A percentile compares a stretch with the other conserved stretches of the same genome.
These are phyloP conservation scores for Podabrus alpinus DNA, from an alignment of 2,888 invertebrate species.

Conservation along the genomic window DNA sequence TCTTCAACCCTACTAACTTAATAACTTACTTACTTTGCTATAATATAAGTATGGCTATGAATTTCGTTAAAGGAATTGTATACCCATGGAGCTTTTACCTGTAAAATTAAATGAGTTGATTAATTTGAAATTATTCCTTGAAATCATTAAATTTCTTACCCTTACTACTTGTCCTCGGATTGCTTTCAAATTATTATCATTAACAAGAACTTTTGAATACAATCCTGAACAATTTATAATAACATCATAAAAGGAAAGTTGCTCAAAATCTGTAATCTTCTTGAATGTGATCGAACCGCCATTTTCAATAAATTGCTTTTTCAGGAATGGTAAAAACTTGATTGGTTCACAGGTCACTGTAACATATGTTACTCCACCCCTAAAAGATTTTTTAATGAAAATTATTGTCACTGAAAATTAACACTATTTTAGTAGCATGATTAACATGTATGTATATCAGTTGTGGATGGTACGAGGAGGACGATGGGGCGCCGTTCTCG, in stretches of 20 bases:
- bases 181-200: slow-evolving; percentile 65
- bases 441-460: no score
- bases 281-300: slow-evolving; percentile 62
- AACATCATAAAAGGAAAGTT: slow-evolving; percentile 61
- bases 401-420: no score
- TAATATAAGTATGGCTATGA: slow-evolving; percentile 69
- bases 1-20: no score
- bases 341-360: slow-evolving; percentile 71
- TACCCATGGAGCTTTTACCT: slow-evolving; percentile 73
- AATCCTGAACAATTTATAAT: slow-evolving; percentile 83
- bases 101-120: slow-evolving; percentile 42
- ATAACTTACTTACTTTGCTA: slow-evolving; percentile 77
- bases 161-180: slow-evolving; percentile 76
- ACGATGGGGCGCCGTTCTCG: no score
- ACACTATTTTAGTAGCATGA: no score
- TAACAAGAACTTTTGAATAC: slow-evolving; percentile 64
- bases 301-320: slow-evolving; percentile 61
- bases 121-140: not conserved
- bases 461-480: no score
- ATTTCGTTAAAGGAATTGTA: slow-evolving; percentile 64
- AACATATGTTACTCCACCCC: slow-evolving; percentile 66
- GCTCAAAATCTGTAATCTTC: slow-evolving; percentile 60
- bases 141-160: slow-evolving; percentile 51
- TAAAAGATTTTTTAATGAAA: slow-evolving; percentile 43
- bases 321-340: slow-evolving; percentile 69